Conservation (phyloP, 2,888 invertebrate species). For the Netelia fuscicornis region DNA sequence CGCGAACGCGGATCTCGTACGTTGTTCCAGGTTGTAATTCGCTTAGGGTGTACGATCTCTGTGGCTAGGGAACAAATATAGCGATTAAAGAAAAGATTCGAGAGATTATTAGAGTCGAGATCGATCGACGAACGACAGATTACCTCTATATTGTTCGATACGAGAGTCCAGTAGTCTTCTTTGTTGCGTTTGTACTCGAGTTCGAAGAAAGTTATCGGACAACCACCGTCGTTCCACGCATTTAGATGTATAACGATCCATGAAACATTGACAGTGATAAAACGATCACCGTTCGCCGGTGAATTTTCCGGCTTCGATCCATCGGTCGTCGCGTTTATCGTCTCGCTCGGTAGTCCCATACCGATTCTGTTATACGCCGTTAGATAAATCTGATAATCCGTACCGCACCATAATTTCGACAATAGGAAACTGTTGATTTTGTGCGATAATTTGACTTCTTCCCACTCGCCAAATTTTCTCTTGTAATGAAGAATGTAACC, state of each 20-base stretch:
- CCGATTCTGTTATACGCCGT: constrained; percentile 96
- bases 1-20: constrained; percentile 86
- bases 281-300: constrained; percentile 81
- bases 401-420: constrained; percentile 94
- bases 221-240: constrained; percentile 95
- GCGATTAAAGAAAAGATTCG: background rate
- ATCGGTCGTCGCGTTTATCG: constrained; percentile 90
- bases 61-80: constrained; percentile 81
- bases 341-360: constrained; percentile 95
- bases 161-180: constrained; percentile 91
- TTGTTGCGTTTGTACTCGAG: constrained; percentile 89
- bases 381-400: constrained; percentile 94
- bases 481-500: constrained; percentile 97
- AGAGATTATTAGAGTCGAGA: background rate
- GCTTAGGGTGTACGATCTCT: constrained; percentile 92
- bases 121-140: background rate
- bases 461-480: constrained; percentile 96
- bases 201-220: constrained; percentile 94
- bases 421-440: constrained; percentile 92
- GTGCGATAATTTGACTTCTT: constrained; percentile 94
- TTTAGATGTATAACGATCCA: constrained; percentile 95
- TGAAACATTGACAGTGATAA: constrained; percentile 92
- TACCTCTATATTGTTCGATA: constrained; percentile 92
- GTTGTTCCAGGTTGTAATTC: constrained; percentile 90
- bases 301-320: constrained; percentile 83